These are phyloP conservation scores for Atethmia centrago DNA, from an alignment of 2,888 invertebrate species.

Conservation along the genomic window DNA sequence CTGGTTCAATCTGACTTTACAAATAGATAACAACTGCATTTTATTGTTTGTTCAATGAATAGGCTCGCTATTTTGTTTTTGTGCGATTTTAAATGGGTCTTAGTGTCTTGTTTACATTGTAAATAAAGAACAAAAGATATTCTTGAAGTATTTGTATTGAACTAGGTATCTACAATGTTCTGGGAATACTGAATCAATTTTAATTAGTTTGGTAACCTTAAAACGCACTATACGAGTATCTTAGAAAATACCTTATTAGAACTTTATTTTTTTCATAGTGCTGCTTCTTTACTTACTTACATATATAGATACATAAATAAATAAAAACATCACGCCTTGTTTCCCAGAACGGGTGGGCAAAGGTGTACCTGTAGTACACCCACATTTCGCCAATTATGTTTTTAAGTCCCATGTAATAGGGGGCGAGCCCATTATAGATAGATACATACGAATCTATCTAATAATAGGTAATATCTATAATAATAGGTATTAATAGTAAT, in stretches of 20 bases:
- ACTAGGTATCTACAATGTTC: not conserved
- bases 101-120: not conserved
- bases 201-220: not conserved
- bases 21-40: conserved; percentile 29
- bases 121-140: not conserved
- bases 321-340: too few species aligned
- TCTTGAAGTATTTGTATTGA: conserved; percentile 29
- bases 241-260: too few species aligned
- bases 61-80: conserved; percentile 38
- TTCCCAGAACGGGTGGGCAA: too few species aligned
- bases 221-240: not conserved
- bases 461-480: too few species aligned
- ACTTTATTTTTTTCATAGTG: too few species aligned
- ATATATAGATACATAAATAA: too few species aligned
- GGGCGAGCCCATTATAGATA: too few species aligned
- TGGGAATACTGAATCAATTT: not conserved
- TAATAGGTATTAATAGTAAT: too few species aligned
- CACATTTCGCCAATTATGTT: too few species aligned
- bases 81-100: conserved; percentile 10
- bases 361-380: too few species aligned
- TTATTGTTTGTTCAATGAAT: conserved; percentile 36
- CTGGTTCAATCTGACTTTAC: conserved; percentile 22
- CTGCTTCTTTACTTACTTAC: not conserved
- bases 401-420: too few species aligned
- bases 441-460: too few species aligned